These are phyloP conservation scores for Sphinx pinastri DNA, from an alignment of 2,888 invertebrate species.

Conservation along the genomic window DNA sequence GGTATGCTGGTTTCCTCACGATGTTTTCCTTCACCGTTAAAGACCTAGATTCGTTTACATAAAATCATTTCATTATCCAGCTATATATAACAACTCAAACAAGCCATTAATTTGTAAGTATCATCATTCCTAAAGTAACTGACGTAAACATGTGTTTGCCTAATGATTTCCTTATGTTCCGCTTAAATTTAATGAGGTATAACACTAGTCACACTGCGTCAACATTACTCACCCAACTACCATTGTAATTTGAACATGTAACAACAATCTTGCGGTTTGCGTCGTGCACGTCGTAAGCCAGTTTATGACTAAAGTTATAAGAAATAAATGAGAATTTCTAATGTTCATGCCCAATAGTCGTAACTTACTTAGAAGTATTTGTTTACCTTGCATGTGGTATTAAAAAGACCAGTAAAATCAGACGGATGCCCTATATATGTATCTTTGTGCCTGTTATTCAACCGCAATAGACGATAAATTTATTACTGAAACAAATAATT, in stretches of 20 bases:
- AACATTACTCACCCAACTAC: constrained; percentile 3
- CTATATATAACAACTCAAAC: not conserved
- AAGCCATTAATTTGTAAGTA: not conserved
- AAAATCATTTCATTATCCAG: no score
- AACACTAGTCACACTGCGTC: not conserved
- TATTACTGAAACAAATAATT: no score
- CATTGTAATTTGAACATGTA: not conserved
- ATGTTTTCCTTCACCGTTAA: no score
- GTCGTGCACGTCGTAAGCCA: no score
- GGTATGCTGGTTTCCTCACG: no score
- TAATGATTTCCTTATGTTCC: constrained; percentile 12
- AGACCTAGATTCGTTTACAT: no score
- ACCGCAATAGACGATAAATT: no score
- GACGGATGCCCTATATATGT: no score
- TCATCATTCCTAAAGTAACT: not conserved
- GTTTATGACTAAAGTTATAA: constrained; percentile 2
- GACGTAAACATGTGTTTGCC: constrained; percentile 1
- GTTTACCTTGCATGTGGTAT: no score
- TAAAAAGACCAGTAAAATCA: no score
- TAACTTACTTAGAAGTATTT: no score
- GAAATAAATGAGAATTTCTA: constrained; percentile 36
- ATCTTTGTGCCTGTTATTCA: no score
- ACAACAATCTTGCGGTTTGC: not conserved
- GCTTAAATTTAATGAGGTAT: constrained; percentile 2
- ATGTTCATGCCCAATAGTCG: constrained; percentile 38